phyloP scores from a whole-genome alignment of 2,888 invertebrate genomes.

The Chaetogeoica ovagalla region DNA sequence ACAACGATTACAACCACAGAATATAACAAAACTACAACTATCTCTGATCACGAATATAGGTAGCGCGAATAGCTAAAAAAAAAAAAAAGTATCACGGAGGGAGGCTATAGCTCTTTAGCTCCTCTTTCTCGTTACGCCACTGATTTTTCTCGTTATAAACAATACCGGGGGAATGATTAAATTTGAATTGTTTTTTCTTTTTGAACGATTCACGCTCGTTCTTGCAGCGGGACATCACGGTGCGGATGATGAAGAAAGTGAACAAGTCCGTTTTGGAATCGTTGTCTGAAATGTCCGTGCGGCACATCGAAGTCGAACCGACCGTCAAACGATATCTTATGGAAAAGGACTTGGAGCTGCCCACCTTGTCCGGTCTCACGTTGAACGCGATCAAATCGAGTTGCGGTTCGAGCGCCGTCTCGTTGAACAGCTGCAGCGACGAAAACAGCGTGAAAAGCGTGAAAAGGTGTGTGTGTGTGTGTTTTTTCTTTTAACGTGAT shows the following conservation, averaged over 20 bases:
- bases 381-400: constrained; percentile 26
- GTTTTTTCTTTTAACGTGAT: no score
- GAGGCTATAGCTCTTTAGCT: no score
- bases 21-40: no score
- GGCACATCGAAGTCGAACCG: constrained; percentile 60
- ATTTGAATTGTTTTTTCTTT: no score
- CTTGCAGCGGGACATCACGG: constrained; percentile 64
- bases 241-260: constrained; percentile 66
- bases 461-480: no score
- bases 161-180: no score
- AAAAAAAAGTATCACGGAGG: no score
- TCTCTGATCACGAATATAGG: no score
- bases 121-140: no score
- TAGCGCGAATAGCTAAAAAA: no score
- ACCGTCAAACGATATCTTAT: constrained; percentile 60
- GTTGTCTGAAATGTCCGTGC: constrained; percentile 63
- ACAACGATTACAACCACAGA: no score
- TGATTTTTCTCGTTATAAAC: no score
- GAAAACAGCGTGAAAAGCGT: neutral
- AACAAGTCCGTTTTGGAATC: constrained; percentile 65
- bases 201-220: neutral
- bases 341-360: constrained; percentile 59
- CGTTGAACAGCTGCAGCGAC: constrained; percentile 1
- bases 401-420: neutral
- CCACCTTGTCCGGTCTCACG: constrained; percentile 54